These are phyloP conservation scores for Holocentrus rufus DNA, from an alignment of 2,797 vertebrate species.

Conservation along the genomic window DNA sequence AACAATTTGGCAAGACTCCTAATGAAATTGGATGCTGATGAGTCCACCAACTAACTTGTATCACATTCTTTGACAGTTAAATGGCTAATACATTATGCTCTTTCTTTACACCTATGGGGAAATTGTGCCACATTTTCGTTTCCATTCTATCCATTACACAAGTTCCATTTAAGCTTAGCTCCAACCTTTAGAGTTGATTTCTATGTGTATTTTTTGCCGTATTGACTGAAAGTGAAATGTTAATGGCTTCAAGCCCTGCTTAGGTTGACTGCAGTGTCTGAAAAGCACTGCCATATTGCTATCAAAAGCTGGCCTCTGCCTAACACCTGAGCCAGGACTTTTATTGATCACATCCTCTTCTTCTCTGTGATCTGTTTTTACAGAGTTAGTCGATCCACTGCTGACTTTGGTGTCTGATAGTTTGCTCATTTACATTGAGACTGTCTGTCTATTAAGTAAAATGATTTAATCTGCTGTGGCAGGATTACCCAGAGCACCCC, in stretches of 20 bases:
- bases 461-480: slow-evolving; percentile 78
- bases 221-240: slow-evolving; percentile 26
- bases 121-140: background rate
- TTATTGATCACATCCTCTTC: slow-evolving; percentile 36
- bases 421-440: slow-evolving; percentile 77
- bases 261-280: slow-evolving; percentile 17
- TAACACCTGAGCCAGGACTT: slow-evolving; percentile 9
- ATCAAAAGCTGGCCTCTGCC: background rate
- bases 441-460: slow-evolving; percentile 71
- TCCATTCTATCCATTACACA: too few species aligned
- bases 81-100: background rate
- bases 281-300: background rate
- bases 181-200: slow-evolving; percentile 1
- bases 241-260: slow-evolving; percentile 12
- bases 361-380: slow-evolving; percentile 31
- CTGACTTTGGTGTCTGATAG: slow-evolving; percentile 52
- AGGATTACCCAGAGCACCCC: slow-evolving; percentile 72
- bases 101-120: slow-evolving; percentile 2
- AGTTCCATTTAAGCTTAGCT: slow-evolving; percentile 7
- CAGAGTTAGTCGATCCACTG: slow-evolving; percentile 38
- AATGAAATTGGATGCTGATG: slow-evolving; percentile 10
- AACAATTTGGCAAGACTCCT: slow-evolving; percentile 52
- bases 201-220: background rate
- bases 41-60: background rate
- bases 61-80: slow-evolving; percentile 9